Conservation (phyloP, 2,113 vertebrate species). For the Porphyrio hochstetteri region DNA sequence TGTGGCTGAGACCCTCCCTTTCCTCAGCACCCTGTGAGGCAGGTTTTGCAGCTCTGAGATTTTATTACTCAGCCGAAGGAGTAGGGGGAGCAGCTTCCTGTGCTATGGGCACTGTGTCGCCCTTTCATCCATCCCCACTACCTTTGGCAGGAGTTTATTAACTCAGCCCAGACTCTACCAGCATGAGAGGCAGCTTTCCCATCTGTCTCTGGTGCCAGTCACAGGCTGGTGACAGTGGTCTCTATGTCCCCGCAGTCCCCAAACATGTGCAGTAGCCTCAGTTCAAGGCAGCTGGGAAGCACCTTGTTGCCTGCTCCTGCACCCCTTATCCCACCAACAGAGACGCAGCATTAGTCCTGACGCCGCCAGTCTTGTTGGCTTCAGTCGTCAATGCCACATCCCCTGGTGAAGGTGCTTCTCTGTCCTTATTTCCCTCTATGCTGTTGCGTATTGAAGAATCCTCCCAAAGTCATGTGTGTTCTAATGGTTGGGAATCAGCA, state of each 20-base stretch:
- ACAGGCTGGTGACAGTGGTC: neutral
- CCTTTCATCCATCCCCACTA: neutral
- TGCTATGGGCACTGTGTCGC: neutral
- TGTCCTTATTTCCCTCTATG: neutral
- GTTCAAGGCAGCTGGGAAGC: neutral
- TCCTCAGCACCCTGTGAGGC: neutral
- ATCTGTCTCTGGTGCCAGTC: neutral
- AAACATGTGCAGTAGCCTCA: rapidly evolving
- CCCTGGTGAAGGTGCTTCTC: neutral
- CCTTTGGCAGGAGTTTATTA: neutral
- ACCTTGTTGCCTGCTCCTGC: neutral
- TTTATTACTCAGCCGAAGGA: neutral
- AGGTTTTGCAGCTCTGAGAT: neutral
- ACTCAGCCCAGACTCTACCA: neutral
- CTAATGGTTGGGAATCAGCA: neutral
- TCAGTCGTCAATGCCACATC: neutral
- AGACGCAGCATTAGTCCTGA: neutral
- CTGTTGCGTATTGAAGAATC: neutral
- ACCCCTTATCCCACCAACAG: neutral
- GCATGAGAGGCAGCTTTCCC: neutral
- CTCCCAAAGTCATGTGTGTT: neutral
- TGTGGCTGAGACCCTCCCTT: neutral
- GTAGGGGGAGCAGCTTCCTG: neutral
- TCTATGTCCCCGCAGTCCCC: neutral
- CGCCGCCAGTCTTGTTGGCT: neutral